Evolutionary conservation across 2,888 invertebrate genomes (phyloP).

Genomic region (Rosalia funebris): DNA sequence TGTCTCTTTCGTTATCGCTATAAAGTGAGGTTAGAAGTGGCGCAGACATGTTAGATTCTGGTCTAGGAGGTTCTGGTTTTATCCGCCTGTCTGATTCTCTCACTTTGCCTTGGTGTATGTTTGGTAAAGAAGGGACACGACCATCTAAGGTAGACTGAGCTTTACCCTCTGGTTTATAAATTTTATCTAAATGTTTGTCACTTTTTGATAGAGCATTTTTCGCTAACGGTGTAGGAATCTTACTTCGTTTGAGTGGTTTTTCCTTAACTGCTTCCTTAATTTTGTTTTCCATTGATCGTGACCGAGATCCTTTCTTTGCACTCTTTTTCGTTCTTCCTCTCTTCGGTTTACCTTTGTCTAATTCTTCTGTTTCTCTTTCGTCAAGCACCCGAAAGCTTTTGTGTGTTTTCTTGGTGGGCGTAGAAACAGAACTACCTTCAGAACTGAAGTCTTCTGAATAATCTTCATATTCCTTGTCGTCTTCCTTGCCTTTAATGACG

Average conservation of each 20-base stretch:
- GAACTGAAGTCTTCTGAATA: constrained; percentile 41
- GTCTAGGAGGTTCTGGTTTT: constrained; percentile 44
- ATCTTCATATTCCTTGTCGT: constrained; percentile 12
- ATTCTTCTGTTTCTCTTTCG: constrained; percentile 47
- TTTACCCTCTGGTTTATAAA: constrained; percentile 10
- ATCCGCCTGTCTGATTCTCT: constrained; percentile 39
- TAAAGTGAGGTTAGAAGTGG: constrained; percentile 46
- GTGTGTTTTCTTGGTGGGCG: constrained; percentile 49
- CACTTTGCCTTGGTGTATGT: constrained; percentile 47
- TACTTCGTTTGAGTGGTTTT: constrained; percentile 45
- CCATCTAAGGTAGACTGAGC: constrained; percentile 46
- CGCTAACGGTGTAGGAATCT: constrained; percentile 55
- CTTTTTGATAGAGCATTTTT: constrained; percentile 55
- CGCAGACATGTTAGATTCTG: constrained; percentile 53
- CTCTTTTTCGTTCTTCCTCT: constrained; percentile 32
- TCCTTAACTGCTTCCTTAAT: constrained; percentile 22
- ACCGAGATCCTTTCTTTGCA: constrained; percentile 44
- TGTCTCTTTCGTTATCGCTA: constrained; percentile 57
- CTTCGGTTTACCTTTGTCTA: constrained; percentile 39
- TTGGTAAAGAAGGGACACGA: constrained; percentile 57
- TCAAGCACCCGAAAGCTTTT: constrained; percentile 60
- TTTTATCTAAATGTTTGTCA: constrained; percentile 54
- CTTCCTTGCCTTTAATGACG: constrained; percentile 8
- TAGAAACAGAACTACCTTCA: constrained; percentile 34
- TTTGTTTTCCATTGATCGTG: constrained; percentile 53